Percentiles rank a stretch among this genome's conserved stretches.
Evolutionary conservation across 2,888 invertebrate species (phyloP).

Genomic region (Drosophila austrosaltans): DNA sequence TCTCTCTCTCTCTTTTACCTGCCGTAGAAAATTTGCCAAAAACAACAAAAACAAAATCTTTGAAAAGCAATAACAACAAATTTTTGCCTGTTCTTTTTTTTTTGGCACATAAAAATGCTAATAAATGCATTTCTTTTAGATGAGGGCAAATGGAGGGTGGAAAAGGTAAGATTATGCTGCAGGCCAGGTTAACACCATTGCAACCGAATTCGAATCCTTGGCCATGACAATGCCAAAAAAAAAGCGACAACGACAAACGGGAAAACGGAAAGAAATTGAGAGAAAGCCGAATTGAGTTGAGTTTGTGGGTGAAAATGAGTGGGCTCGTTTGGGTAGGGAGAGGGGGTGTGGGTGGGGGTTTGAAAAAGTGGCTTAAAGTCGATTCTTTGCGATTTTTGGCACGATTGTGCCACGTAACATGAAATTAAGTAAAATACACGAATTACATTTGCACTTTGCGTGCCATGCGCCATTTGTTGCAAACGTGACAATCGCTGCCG

Average conservation of each 20-base stretch:
- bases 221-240: slow-evolving; percentile 34
- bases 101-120: slow-evolving; percentile 65
- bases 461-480: slow-evolving; percentile 78
- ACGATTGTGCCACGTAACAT: slow-evolving; percentile 76
- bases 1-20: slow-evolving; percentile 22
- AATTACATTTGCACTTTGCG: slow-evolving; percentile 79
- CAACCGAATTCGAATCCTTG: slow-evolving; percentile 36
- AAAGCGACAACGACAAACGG: neutral
- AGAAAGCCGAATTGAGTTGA: slow-evolving; percentile 5
- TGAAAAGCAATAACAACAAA: neutral
- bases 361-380: slow-evolving; percentile 26
- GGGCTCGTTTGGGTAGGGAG: neutral
- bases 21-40: slow-evolving; percentile 51
- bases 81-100: neutral
- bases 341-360: neutral
- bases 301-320: neutral
- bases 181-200: slow-evolving; percentile 21
- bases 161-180: slow-evolving; percentile 9
- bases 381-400: slow-evolving; percentile 67
- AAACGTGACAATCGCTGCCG: slow-evolving; percentile 72
- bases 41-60: slow-evolving; percentile 32
- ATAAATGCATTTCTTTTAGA: slow-evolving; percentile 59
- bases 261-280: too few relatives aligned
- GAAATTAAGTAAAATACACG: slow-evolving; percentile 79
- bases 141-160: slow-evolving; percentile 3